Percentiles rank a stretch among this genome's conserved stretches.
Evolutionary conservation across 1,140 invertebrate species (phyloP).

Genomic region (Papilio dardanus): DNA sequence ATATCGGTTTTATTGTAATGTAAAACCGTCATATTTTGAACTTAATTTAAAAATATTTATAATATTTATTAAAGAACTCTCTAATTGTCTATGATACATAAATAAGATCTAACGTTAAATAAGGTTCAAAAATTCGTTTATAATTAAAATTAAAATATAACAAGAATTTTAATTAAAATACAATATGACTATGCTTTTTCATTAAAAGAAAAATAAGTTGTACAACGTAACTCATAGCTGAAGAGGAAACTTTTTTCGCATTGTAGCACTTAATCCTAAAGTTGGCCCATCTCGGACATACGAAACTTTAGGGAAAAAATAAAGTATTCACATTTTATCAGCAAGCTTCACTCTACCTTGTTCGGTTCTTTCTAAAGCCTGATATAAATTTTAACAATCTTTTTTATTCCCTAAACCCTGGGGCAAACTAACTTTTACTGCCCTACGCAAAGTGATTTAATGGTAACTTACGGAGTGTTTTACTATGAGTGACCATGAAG

Average conservation of each 20-base stretch:
- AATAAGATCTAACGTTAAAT: too few relatives aligned
- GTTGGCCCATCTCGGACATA: slow-evolving; percentile 28
- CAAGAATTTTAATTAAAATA: neutral
- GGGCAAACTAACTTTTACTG: neutral
- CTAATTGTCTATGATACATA: too few relatives aligned
- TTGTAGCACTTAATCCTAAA: slow-evolving; percentile 30
- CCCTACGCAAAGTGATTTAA: neutral
- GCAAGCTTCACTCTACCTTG: slow-evolving; percentile 29
- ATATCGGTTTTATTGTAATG: too few relatives aligned
- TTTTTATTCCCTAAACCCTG: neutral
- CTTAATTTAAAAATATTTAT: too few relatives aligned
- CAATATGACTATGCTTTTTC: neutral
- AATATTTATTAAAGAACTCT: too few relatives aligned
- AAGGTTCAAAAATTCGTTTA: too few relatives aligned
- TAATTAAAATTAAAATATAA: too few relatives aligned
- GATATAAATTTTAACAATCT: slow-evolving; percentile 12
- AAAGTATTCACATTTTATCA: slow-evolving; percentile 34
- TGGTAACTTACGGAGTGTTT: neutral
- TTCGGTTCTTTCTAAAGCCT: slow-evolving; percentile 5
- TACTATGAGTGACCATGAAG: too few relatives aligned
- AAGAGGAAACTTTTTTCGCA: slow-evolving; percentile 28
- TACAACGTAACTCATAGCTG: slow-evolving; percentile 7
- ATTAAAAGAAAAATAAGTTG: neutral
- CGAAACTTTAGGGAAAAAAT: slow-evolving; percentile 27
- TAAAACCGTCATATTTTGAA: too few relatives aligned